phyloP scores from a whole-genome alignment of 1,140 invertebrate genomes.

The Gonioctena quinquepunctata region DNA sequence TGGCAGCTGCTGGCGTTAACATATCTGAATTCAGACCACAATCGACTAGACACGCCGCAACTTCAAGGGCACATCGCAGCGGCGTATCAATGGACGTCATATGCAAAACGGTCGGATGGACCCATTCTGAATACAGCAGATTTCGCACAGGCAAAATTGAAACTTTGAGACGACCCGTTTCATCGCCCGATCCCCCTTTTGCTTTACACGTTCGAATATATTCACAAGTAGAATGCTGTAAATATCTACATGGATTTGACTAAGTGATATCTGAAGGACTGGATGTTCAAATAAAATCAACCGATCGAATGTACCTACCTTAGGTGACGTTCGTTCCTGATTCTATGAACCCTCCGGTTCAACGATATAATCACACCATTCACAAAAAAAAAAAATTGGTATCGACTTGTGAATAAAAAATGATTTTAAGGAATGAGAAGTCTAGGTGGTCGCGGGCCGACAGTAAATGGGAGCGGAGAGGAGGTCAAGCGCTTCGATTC shows the following conservation, averaged over 20 bases:
- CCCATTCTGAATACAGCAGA: conserved; percentile 36
- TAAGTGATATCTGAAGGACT: not conserved
- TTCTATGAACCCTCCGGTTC: too few relatives aligned
- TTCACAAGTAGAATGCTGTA: not conserved
- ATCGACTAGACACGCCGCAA: conserved; percentile 34
- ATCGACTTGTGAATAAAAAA: too few relatives aligned
- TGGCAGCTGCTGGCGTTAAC: conserved; percentile 26
- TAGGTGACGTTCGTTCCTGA: too few relatives aligned
- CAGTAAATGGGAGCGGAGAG: not conserved
- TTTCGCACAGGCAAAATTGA: conserved; percentile 42
- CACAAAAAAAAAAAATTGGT: too few relatives aligned
- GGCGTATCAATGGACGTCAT: conserved; percentile 36
- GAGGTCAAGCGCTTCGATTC: too few relatives aligned
- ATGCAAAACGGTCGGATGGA: conserved; percentile 37
- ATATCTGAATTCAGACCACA: conserved; percentile 27
- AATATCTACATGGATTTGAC: not conserved
- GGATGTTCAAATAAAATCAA: too few relatives aligned
- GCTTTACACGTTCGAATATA: too few relatives aligned
- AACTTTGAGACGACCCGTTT: not conserved
- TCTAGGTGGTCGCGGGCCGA: not conserved
- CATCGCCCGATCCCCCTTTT: not conserved
- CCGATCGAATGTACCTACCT: too few relatives aligned
- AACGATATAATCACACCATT: too few relatives aligned
- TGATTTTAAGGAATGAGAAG: not conserved
- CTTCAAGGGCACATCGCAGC: conserved; percentile 30